Percentiles rank a stretch among this genome's conserved stretches.
Conservation (phyloP, 2,888 invertebrate genomes). For the Seira ritae region DNA sequence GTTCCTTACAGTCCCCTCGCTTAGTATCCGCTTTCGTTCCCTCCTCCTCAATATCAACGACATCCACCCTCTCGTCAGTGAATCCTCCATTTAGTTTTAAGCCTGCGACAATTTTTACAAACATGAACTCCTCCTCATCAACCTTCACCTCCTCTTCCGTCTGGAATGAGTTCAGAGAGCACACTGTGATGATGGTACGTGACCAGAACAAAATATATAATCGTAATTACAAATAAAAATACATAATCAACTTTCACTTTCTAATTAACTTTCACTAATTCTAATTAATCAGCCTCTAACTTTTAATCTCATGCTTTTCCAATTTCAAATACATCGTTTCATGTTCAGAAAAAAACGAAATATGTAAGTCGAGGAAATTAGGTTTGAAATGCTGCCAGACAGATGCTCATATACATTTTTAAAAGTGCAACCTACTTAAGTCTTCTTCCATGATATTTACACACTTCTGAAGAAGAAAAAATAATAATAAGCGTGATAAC, state of each 20-base stretch:
- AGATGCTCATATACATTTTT: not conserved
- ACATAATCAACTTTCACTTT: conserved; percentile 6
- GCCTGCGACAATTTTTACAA: not conserved
- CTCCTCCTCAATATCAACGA: conserved; percentile 1
- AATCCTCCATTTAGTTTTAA: conserved; percentile 17
- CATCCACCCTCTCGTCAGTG: not conserved
- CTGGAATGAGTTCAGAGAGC: conserved; percentile 68
- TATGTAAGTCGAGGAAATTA: not conserved
- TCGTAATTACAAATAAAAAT: too few species aligned
- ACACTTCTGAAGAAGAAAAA: not conserved
- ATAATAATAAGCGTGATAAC: not conserved
- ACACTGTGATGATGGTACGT: conserved; percentile 69
- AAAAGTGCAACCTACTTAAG: not conserved
- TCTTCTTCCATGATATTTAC: not conserved
- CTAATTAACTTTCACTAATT: too few species aligned
- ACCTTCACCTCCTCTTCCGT: conserved; percentile 56
- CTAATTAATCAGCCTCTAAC: too few species aligned
- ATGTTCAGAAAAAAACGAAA: too few species aligned
- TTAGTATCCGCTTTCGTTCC: conserved; percentile 50
- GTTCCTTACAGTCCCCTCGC: conserved; percentile 48
- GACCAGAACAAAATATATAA: conserved; percentile 31
- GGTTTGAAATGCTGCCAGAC: not conserved
- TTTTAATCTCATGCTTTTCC: too few species aligned
- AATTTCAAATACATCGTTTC: too few species aligned
- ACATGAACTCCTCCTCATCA: conserved; percentile 35